phyloP scores from a whole-genome alignment of 1,140 invertebrate genomes.

The Gryon sp. region DNA sequence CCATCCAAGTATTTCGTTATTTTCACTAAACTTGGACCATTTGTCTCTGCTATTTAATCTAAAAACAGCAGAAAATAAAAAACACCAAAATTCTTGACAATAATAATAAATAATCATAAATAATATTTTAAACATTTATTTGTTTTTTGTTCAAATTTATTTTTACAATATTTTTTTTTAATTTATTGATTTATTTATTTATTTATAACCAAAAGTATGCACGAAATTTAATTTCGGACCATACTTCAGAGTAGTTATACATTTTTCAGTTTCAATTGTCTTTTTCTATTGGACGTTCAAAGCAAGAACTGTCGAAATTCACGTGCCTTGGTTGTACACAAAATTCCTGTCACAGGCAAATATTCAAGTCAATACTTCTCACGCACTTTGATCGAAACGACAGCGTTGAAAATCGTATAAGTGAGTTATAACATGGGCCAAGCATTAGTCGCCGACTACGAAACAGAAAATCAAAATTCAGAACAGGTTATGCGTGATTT shows the following conservation, averaged over 20 bases:
- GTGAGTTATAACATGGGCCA: conserved; percentile 5
- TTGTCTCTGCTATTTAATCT: too few relatives aligned
- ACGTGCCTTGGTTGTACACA: conserved; percentile 2
- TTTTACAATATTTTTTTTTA: too few relatives aligned
- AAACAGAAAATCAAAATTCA: background rate
- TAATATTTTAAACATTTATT: too few relatives aligned
- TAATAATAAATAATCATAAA: too few relatives aligned
- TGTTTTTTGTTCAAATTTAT: too few relatives aligned
- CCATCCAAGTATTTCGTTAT: conserved; percentile 22
- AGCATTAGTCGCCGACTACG: background rate
- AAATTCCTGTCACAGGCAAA: conserved; percentile 20
- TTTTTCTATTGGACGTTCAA: conserved; percentile 8
- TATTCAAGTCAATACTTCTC: background rate
- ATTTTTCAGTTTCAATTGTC: conserved; percentile 33
- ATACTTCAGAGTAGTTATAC: conserved; percentile 8
- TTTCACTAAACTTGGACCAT: conserved; percentile 23
- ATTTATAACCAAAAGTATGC: too few relatives aligned
- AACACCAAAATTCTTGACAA: too few relatives aligned
- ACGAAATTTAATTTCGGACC: background rate
- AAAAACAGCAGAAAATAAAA: too few relatives aligned
- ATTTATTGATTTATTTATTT: too few relatives aligned
- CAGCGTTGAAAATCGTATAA: background rate
- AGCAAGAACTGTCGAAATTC: conserved; percentile 14
- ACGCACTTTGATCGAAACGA: background rate
- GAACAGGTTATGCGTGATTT: background rate